Base-by-base conservation (phyloP, 2,113 vertebrate species). In the Microtus ochrogaster region DNA sequence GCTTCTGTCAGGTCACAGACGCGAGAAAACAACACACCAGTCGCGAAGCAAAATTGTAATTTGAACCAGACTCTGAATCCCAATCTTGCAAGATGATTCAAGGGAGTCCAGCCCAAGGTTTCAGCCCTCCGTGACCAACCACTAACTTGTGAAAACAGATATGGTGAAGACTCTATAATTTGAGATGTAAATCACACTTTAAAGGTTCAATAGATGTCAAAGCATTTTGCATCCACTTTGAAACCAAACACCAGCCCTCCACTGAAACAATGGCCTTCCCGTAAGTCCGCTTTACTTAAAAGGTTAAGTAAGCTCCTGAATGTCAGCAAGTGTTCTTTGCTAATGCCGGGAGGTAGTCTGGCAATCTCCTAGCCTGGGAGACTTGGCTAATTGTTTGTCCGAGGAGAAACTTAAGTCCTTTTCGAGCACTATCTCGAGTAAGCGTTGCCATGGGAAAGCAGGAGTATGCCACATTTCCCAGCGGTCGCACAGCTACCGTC, bases 301-400 rank as follows among this genome's bases (percentile, higher is more conserved):
- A 94, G 66, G 78, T 92, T 94, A 90, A 96, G 73, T 61, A 97
- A 94, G 65, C 63, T 55, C 39, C n/a, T 55, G 82, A 95, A 96
- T 66, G 47, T 79, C 89, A 94, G 58, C 70, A 90, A 93, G 72
- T 89, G 7, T 82, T 90, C 65, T 95, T 88, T 88, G 74, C 78
- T 94, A 82, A 93, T 39, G 11, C 5, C n/a, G 47, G 39, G 36
- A 95, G 58, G 74, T 91, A 63, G 44, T 84, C 49, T 91, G 66
- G 95, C 93, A 89, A 58, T 83, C 36, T 78, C 33, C 87, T 73
- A 66, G 65, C 76, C 72, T 63, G 78, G 52, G 49, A 96, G 68
- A 94, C 74, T 94, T 86, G 88, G 24, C 65, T 86, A 74, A 96
- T 76, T 91, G 79, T 93, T 97, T 96, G 96, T 83, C 93, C 77